A percentile compares a stretch with the other conserved stretches of the same genome.
phyloP scores from a whole-genome alignment of 2,113 vertebrate genomes.

The Silurus glanis region DNA sequence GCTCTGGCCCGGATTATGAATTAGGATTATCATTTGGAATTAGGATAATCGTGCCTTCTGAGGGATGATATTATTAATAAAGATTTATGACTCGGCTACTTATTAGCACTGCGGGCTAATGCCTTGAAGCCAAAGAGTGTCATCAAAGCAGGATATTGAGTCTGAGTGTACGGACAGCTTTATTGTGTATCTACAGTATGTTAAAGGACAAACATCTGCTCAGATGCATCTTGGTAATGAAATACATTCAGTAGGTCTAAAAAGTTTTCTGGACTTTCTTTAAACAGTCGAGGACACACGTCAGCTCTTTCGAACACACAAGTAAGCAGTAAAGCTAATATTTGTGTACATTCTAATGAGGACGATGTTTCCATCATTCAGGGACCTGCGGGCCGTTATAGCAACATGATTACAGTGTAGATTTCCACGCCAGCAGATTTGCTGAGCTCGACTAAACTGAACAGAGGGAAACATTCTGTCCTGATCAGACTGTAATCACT shows the following conservation, averaged over 20 bases:
- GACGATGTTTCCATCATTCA: slow-evolving; percentile 15
- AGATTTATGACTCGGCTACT: not conserved
- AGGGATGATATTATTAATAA: slow-evolving; percentile 7
- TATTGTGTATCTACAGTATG: not conserved
- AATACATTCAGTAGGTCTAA: not conserved
- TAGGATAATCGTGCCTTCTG: slow-evolving; percentile 20
- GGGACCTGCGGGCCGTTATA: slow-evolving; percentile 1
- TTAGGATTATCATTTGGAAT: slow-evolving; percentile 34
- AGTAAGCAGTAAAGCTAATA: slow-evolving; percentile 7
- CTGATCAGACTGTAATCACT: slow-evolving; percentile 42
- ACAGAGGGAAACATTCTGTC: slow-evolving; percentile 4
- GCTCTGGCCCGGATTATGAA: slow-evolving; percentile 30
- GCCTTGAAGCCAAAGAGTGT: slow-evolving; percentile 8
- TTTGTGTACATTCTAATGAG: slow-evolving; percentile 27
- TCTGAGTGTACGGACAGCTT: slow-evolving; percentile 16
- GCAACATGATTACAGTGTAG: slow-evolving; percentile 10
- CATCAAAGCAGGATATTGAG: not conserved
- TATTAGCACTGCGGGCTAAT: not conserved
- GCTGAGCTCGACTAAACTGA: slow-evolving; percentile 29
- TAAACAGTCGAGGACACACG: not conserved
- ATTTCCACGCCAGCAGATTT: slow-evolving; percentile 30
- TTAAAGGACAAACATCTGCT: slow-evolving; percentile 28
- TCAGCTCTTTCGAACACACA: not conserved
- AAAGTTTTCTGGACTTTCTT: not conserved
- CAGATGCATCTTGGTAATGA: slow-evolving; percentile 18